Percentiles rank a stretch among this genome's conserved stretches.
phyloP scores from a whole-genome alignment of 2,797 vertebrate genomes.

The Pangasius krempfi region DNA sequence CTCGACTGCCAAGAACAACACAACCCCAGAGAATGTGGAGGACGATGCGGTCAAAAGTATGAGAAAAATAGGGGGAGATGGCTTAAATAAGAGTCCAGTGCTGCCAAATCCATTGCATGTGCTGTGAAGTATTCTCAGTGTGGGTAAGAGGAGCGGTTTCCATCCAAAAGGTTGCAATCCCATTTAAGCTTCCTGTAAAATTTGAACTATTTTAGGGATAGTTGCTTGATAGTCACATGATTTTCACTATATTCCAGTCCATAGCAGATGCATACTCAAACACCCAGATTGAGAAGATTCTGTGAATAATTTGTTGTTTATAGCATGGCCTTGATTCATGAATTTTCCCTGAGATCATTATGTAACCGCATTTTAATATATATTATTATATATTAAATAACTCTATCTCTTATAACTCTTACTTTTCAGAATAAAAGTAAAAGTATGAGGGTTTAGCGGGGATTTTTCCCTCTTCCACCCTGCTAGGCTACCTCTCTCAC shows the following conservation, averaged over 20 bases:
- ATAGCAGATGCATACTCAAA: not conserved
- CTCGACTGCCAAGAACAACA: conserved; percentile 57
- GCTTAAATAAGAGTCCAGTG: conserved; percentile 46
- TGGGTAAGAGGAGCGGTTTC: conserved; percentile 46
- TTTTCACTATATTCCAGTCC: not conserved
- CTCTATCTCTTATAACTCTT: not conserved
- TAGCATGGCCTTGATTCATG: not conserved
- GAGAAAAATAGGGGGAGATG: conserved; percentile 38
- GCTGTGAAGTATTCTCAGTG: conserved; percentile 49
- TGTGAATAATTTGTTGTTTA: not conserved
- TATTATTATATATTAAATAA: too few species aligned
- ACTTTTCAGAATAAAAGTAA: conserved; percentile 49
- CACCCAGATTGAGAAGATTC: not conserved
- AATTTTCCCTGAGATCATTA: not conserved
- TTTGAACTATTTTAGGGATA: conserved; percentile 44
- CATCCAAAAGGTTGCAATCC: conserved; percentile 28
- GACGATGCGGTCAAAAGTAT: conserved; percentile 50
- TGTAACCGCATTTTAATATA: not conserved
- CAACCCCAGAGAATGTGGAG: conserved; percentile 33
- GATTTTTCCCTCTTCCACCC: conserved; percentile 42
- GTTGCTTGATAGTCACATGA: conserved; percentile 5
- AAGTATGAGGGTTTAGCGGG: conserved; percentile 34
- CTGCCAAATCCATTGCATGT: conserved; percentile 51
- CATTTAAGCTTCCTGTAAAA: conserved; percentile 49
- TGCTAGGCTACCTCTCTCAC: not conserved